Evolutionary conservation across 2,113 vertebrate genomes (phyloP), one percentile per base, ranked within the genome.

Genomic region (Mixornis gularis): DNA sequence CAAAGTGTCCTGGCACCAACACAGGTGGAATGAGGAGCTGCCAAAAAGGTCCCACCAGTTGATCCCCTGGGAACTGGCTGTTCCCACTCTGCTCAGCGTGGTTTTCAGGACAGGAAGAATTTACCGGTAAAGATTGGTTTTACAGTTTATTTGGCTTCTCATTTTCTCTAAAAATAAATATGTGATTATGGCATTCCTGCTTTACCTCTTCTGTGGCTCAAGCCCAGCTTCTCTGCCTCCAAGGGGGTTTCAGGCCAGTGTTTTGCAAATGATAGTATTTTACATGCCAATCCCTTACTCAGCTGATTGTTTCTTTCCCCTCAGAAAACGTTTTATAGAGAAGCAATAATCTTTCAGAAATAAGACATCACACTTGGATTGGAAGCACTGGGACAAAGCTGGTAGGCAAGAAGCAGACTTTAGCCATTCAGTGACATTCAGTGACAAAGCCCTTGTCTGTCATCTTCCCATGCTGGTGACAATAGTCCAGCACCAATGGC

Each of bases 191-290:
- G 12, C 52, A 18, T 93, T 92, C 44, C 78, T 83, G 9, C 4
- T 90, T 73, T 79, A 13, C 24, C 17, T 92, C 43, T 89, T 34
- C 25, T 43, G 21, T 92, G 78, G 76, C 85, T 80, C 79, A 44
- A 73, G 44, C 60, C 44, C 92, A 95, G 51, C 71, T 85, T 77
- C 68, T 60, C 36, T 69, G 62, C 30, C 80, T 90, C 70, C 63
- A 85, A 96, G 85, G 70, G 80, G 8, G 3, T 85, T 85, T 59
- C 16, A 36, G 38, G 85, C 32, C 65, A 59, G 40, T 32, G 15
- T 95, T 97, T 83, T 94, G 69, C 90, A 94, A 96, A 94, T 94
- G 59, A 65, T 71, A 76, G 69, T 94, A n/a, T 87, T 97, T 95
- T 96, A 71, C 60, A 70, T 92, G 96, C 87, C 94, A 95, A 66